A percentile compares a stretch with the other conserved stretches of the same genome.
Evolutionary conservation across 2,888 invertebrate genomes (phyloP).

Genomic region (Noctua janthina): DNA sequence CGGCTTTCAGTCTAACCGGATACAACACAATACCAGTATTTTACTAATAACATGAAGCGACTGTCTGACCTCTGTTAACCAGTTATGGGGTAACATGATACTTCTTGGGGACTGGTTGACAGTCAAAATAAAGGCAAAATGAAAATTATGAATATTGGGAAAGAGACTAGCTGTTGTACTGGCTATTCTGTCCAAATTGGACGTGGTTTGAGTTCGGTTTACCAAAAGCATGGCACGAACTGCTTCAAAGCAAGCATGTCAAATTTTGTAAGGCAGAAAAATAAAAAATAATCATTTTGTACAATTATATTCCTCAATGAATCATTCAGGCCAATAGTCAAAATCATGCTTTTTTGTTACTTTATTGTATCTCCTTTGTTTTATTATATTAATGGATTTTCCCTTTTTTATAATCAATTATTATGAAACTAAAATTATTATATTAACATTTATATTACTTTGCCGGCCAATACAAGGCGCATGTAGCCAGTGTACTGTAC

Average conservation of each 20-base stretch:
- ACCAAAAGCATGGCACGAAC: background rate
- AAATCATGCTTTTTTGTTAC: slow-evolving; percentile 6
- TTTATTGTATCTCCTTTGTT: background rate
- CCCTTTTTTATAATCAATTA: background rate
- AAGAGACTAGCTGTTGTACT: background rate
- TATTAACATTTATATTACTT: slow-evolving; percentile 7
- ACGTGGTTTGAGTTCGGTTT: background rate
- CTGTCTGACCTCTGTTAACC: background rate
- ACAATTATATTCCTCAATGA: background rate
- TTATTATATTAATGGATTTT: background rate
- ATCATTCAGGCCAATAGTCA: slow-evolving; percentile 3
- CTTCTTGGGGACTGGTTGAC: background rate
- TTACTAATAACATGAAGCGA: background rate
- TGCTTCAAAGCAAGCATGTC: background rate
- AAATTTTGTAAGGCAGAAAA: background rate
- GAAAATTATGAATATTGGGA: background rate
- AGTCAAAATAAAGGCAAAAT: background rate
- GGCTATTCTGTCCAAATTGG: background rate
- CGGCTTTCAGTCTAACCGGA: background rate
- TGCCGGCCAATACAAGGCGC: background rate
- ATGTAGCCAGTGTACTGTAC: background rate
- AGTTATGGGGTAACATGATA: background rate
- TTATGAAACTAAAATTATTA: background rate
- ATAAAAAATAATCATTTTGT: background rate
- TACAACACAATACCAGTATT: slow-evolving; percentile 3